Conservation (phyloP, 2,888 invertebrate genomes). For the Atethmia centrago region DNA sequence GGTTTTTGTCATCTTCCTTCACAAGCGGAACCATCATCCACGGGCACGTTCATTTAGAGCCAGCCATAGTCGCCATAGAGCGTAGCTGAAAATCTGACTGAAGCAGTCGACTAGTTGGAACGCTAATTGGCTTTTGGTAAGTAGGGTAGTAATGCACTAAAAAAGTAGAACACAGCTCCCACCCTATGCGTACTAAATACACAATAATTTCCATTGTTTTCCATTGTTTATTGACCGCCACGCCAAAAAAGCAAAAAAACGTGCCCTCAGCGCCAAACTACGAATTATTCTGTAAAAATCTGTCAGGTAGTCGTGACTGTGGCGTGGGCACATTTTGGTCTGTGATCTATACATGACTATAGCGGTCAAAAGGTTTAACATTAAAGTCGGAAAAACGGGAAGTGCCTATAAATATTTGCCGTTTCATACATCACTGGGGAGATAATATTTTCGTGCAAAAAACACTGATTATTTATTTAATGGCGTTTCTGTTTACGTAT, state of each 20-base stretch:
- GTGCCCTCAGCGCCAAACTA: too few relatives aligned
- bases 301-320: too few relatives aligned
- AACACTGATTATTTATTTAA: conserved; percentile 15
- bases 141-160: background rate
- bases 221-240: too few relatives aligned
- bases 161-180: background rate
- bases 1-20: background rate
- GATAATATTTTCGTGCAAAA: conserved; percentile 11
- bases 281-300: too few relatives aligned
- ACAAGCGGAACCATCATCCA: background rate
- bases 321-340: too few relatives aligned
- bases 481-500: background rate
- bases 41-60: background rate
- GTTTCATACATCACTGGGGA: background rate
- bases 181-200: background rate
- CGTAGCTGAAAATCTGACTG: background rate
- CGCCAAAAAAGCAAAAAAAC: too few relatives aligned
- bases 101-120: background rate
- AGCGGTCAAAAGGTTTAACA: too few relatives aligned
- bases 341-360: too few relatives aligned
- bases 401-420: background rate
- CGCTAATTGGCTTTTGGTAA: background rate
- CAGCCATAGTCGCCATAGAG: background rate
- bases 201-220: background rate
- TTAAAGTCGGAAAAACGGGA: background rate